Base-by-base conservation (phyloP, 2,888 invertebrate species). In the Andrena dorsata region DNA sequence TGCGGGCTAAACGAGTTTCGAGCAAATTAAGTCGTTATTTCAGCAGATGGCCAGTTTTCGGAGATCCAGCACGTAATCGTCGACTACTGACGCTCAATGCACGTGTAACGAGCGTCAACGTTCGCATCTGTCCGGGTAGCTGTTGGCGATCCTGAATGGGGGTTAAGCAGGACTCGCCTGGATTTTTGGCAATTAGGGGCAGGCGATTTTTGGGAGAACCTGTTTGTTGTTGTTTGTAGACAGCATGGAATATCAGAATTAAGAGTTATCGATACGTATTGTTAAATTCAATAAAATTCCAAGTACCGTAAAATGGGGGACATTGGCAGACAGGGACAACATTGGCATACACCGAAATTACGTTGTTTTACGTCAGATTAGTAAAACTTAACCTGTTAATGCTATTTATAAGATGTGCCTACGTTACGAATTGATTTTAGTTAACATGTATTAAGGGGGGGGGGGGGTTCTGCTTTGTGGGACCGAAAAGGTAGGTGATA, bases 1-100 rank as follows among this genome's bases (percentile, higher is more conserved):
- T 86, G 78, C 82, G 80, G 90, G 88, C 88, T 75, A 87, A 86
- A 70, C 58, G 81, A 88, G 87, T 82, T 76, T 63, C 76, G 80
- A 83, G 85, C 87, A 90, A 92, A 92, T 92, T 91, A 91, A 92
- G 92, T 92, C 90, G 92, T 92, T 92, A 92, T 92, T 92, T 90
- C 91, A 90, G 91, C 92, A 92, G 92, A 91, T 92, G 92, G 90
- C 86, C 89, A 88, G 86, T 86, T 88, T 88, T 82, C 84, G 69
- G 63, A 49, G 88, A 88, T 87, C 80, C 82, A 82, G 81, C 88
- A 75, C 86, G 84, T 83, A 86, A 88, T 87, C 82, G 53, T 49
- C 65, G 60, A 83, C 70, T 63, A 74, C 74, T 63, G 80, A 53
- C 47, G 7, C 56, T 30, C 35, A 8, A 8, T 41, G 80, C 60